These are phyloP conservation scores for Macroteleia sp. DNA, from an alignment of 2,888 invertebrate genomes.

Conservation along the genomic window DNA sequence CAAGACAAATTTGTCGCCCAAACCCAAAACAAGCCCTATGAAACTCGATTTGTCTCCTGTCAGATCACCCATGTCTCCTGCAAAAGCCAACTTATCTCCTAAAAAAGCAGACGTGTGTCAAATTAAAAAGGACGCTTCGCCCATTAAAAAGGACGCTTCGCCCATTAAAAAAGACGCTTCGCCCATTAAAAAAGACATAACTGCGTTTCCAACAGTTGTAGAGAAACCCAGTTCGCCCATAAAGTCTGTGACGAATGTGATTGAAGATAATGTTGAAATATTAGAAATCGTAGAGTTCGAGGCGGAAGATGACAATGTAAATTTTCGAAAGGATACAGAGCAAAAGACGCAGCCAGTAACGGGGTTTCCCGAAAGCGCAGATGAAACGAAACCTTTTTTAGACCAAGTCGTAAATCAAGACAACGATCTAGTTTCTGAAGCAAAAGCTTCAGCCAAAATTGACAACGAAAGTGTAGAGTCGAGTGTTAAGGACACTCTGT, in stretches of 20 bases:
- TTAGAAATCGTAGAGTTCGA: slow-evolving; percentile 79
- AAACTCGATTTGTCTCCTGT: no score
- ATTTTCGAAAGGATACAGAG: slow-evolving; percentile 59
- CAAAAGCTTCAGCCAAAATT: no score
- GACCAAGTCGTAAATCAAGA: slow-evolving; percentile 5
- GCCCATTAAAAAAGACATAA: no score
- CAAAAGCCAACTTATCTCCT: no score
- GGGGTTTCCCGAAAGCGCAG: slow-evolving; percentile 18
- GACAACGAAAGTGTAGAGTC: not conserved
- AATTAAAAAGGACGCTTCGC: no score
- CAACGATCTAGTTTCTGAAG: no score
- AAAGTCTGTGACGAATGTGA: not conserved
- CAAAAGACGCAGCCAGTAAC: slow-evolving; percentile 55
- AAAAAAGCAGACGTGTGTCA: no score
- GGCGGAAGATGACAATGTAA: slow-evolving; percentile 70
- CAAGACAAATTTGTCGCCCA: no score
- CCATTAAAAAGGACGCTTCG: not conserved
- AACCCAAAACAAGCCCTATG: no score
- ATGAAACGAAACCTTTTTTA: slow-evolving; percentile 32
- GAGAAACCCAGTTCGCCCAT: not conserved
- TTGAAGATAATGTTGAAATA: slow-evolving; percentile 71
- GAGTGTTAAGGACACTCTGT: slow-evolving; percentile 13
- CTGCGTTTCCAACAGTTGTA: no score
- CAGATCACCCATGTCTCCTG: no score
- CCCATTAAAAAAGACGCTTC: no score